These are phyloP conservation scores for Halotydeus destructor DNA, from an alignment of 1,140 invertebrate genomes.

Conservation along the genomic window DNA sequence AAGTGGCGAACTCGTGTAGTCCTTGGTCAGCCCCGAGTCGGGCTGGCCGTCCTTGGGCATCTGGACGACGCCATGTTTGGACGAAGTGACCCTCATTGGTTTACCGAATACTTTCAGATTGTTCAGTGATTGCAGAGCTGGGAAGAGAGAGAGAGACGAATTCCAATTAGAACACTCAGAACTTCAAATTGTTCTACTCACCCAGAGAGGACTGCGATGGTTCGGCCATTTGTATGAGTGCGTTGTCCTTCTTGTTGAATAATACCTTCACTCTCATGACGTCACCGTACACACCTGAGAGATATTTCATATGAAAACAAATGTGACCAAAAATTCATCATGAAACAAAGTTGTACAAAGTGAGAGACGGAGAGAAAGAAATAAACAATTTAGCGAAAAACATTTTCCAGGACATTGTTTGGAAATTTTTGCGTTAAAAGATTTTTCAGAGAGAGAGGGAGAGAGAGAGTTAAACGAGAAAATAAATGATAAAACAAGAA, in stretches of 20 bases:
- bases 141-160: conserved; percentile 1
- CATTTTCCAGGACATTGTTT: too few relatives aligned
- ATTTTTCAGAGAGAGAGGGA: too few relatives aligned
- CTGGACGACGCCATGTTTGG: conserved; percentile 93
- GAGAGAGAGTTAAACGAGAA: too few relatives aligned
- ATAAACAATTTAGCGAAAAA: too few relatives aligned
- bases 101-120: conserved; percentile 90
- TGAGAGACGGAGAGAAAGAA: too few relatives aligned
- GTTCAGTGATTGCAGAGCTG: conserved; percentile 94
- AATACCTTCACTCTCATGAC: conserved; percentile 98
- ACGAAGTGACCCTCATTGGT: conserved; percentile 84
- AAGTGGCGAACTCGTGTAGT: conserved; percentile 84
- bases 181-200: conserved; percentile 38
- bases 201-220: conserved; percentile 92
- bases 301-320: too few relatives aligned
- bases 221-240: conserved; percentile 94
- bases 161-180: not conserved
- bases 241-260: conserved; percentile 99
- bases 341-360: too few relatives aligned
- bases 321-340: too few relatives aligned
- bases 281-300: conserved; percentile 96
- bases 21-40: conserved; percentile 90
- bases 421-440: too few relatives aligned
- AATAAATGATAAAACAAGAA: too few relatives aligned
- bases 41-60: conserved; percentile 96